Evolutionary conservation across 2,888 invertebrate genomes (phyloP).

Genomic region (Leucozona laternaria): DNA sequence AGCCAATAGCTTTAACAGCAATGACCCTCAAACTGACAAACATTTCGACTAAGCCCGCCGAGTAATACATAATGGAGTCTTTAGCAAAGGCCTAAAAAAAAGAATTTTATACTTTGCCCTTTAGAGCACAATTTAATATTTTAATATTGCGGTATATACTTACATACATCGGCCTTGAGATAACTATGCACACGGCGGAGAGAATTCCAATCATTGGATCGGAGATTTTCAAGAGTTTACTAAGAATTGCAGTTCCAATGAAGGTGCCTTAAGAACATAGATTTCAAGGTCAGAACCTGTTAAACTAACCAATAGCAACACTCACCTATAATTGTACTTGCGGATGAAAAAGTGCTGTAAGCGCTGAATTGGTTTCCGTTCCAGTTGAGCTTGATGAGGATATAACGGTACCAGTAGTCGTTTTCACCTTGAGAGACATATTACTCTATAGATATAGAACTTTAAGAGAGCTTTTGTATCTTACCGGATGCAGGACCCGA

Average conservation of each 20-base stretch:
- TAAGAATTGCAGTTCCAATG: constrained; percentile 82
- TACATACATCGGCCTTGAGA: constrained; percentile 82
- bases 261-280: constrained; percentile 79
- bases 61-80: constrained; percentile 80
- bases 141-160: constrained; percentile 66
- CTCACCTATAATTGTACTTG: constrained; percentile 79
- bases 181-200: constrained; percentile 80
- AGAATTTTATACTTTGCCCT: not conserved
- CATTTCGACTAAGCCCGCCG: constrained; percentile 81
- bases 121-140: not conserved
- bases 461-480: too few species aligned
- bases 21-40: constrained; percentile 82
- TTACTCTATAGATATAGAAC: too few species aligned
- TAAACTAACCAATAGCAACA: not conserved
- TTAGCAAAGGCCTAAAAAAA: constrained; percentile 80
- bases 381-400: constrained; percentile 81
- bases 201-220: constrained; percentile 82
- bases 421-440: constrained; percentile 78
- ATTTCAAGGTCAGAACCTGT: not conserved
- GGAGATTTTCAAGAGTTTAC: constrained; percentile 81
- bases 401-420: constrained; percentile 82
- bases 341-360: constrained; percentile 81
- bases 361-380: constrained; percentile 82
- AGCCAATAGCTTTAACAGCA: constrained; percentile 82
- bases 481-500: constrained; percentile 80